Conservation (phyloP, 2,888 invertebrate genomes). For the Alsophila aescularia region DNA sequence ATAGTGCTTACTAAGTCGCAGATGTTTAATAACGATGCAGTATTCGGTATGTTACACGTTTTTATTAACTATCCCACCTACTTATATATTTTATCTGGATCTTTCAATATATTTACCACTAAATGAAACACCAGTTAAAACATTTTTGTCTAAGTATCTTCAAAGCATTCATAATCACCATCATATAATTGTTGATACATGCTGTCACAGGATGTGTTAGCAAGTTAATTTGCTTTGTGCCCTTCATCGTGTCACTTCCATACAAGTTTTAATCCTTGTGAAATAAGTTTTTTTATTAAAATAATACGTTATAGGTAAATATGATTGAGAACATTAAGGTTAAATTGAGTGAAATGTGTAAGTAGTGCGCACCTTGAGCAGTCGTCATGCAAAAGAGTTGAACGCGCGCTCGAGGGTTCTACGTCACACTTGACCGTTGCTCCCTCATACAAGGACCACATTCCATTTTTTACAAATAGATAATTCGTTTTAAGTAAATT, state of each 20-base stretch:
- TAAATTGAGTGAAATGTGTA: background rate
- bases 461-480: background rate
- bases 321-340: background rate
- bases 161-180: too few species aligned
- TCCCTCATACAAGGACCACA: background rate
- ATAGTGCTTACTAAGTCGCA: too few species aligned
- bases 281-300: too few species aligned
- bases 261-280: too few species aligned
- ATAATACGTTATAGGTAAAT: background rate
- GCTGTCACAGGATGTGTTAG: too few species aligned
- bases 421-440: constrained; percentile 17
- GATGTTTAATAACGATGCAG: background rate
- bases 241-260: too few species aligned
- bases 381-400: constrained; percentile 55
- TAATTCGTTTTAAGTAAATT: background rate
- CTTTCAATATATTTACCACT: too few species aligned
- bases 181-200: too few species aligned
- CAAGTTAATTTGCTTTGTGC: too few species aligned
- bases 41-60: constrained; percentile 3
- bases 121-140: too few species aligned
- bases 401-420: constrained; percentile 53
- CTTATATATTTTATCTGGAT: background rate
- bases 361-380: background rate
- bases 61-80: background rate
- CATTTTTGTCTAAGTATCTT: too few species aligned